Base-by-base conservation (phyloP, 2,888 invertebrate species). In the Drosophila meridiana region DNA sequence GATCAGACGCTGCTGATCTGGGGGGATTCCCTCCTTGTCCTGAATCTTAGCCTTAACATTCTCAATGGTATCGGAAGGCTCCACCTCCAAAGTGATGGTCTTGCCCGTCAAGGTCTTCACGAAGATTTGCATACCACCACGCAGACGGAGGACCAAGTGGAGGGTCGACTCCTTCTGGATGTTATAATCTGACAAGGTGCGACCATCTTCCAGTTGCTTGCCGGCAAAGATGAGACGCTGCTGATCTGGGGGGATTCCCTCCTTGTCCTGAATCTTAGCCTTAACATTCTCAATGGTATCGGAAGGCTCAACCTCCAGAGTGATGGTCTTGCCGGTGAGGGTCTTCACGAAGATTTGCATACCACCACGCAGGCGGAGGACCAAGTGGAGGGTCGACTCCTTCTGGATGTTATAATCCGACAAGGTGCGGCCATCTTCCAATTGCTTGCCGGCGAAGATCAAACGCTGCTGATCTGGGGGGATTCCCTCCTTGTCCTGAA, bases 381-480 rank as follows among this genome's bases (percentile, higher is more conserved):
- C 97, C 91, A 98, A 94, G 92, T 98, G 97, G n/a, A 98, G 94
- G 0, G 97, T 97, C 0, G 97, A 97, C 93, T 97, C 97, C 93
- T 98, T 98, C 93, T 98, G 98, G 91, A 98, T 98, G 93, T 98
- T 98, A 93, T 98, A 98, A 92, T 98, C 98, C 0, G 97, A 97
- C 26, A 98, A 94, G 0, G 98, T 98, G 60, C 97, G 95, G 0
- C 97, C 98, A 95, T 98, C 98, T 93, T 98, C 98, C 87, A 98
- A 93, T 94, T 98, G 98, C 92, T 98, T 89, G 2, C 89, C 89
- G 0, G 89, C 89, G 26, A 89, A 90, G 47, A 89, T 89, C 26
- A 89, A 66, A 80, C 89, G 88, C 56, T 89, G 89, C 62, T 89
- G 89, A 13, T 89, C 89, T 88, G 89, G 89, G 0, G 89, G 89